A percentile compares a stretch with the other conserved stretches of the same genome.
Conservation (phyloP, 2,888 invertebrate genomes). For the Lacanobia wlatinum region DNA sequence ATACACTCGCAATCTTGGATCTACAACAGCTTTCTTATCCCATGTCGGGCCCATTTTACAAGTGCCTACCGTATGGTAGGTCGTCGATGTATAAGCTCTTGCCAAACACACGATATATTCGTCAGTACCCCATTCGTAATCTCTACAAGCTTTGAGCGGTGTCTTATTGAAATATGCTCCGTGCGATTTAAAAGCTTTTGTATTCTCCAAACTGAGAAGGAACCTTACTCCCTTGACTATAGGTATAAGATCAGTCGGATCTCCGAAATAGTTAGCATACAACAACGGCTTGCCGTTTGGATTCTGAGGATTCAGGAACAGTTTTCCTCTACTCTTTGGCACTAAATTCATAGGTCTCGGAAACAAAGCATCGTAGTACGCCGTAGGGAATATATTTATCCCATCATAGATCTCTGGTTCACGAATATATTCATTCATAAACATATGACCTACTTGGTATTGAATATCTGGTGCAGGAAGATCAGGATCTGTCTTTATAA, state of each 20-base stretch:
- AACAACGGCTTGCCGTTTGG: conserved; percentile 93
- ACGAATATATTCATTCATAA: conserved; percentile 86
- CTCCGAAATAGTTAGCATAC: conserved; percentile 92
- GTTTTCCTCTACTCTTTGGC: conserved; percentile 91
- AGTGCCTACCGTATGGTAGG: conserved; percentile 86
- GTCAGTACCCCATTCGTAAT: conserved; percentile 90
- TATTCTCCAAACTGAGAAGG: conserved; percentile 89
- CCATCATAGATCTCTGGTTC: conserved; percentile 81
- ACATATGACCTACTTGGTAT: conserved; percentile 86
- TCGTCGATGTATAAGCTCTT: conserved; percentile 88
- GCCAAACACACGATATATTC: conserved; percentile 92
- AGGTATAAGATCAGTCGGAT: conserved; percentile 90
- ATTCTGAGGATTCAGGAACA: conserved; percentile 92
- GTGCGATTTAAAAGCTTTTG: conserved; percentile 89
- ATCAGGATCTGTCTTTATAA: conserved; percentile 88
- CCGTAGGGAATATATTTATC: conserved; percentile 84
- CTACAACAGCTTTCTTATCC: conserved; percentile 92
- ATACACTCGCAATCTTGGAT: conserved; percentile 92
- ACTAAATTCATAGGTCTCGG: conserved; percentile 90
- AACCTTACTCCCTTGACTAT: conserved; percentile 91
- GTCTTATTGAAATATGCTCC: conserved; percentile 90
- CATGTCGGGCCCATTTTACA: conserved; percentile 89
- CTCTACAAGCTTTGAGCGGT: conserved; percentile 90
- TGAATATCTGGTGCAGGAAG: conserved; percentile 92
- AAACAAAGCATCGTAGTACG: conserved; percentile 91